Evolutionary conservation across 2,113 vertebrate genomes (phyloP).

Genomic region (Sakesphorus luctuosus): DNA sequence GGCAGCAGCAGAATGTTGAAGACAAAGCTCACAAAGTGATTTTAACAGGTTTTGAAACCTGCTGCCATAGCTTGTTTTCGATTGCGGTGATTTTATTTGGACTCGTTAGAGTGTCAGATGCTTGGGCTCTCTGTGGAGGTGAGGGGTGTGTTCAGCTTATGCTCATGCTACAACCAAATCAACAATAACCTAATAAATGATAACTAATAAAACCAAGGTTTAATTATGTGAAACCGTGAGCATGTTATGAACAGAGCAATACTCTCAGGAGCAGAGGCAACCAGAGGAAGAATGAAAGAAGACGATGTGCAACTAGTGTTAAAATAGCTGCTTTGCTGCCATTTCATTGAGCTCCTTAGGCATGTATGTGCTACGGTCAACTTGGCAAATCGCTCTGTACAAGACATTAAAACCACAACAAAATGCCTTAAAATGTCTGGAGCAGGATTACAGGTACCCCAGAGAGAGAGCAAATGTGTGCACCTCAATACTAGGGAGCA

Average conservation of each 20-base stretch:
- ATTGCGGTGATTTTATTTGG: slow-evolving; percentile 31
- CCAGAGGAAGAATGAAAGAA: neutral
- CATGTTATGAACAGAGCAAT: neutral
- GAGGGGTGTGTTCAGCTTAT: neutral
- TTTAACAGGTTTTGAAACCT: slow-evolving; percentile 42
- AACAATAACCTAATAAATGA: slow-evolving; percentile 8
- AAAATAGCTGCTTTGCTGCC: neutral
- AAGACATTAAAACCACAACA: neutral
- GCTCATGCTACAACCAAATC: neutral
- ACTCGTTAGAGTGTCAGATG: neutral
- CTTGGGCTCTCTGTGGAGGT: neutral
- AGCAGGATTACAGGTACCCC: neutral
- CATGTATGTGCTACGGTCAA: fast-evolving
- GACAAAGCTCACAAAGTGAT: neutral
- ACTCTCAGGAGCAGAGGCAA: neutral
- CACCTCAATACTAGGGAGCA: neutral
- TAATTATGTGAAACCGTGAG: neutral
- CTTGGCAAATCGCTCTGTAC: neutral
- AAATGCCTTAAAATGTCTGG: neutral
- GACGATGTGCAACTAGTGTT: neutral
- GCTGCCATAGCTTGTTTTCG: slow-evolving; percentile 20
- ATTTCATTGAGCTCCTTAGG: neutral
- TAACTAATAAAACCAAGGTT: neutral
- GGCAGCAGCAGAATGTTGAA: slow-evolving; percentile 22
- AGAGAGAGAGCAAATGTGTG: neutral